Evolutionary conservation across 2,113 vertebrate genomes (phyloP), one percentile per base, ranked within the genome.

Genomic region (Orycteropus afer): DNA sequence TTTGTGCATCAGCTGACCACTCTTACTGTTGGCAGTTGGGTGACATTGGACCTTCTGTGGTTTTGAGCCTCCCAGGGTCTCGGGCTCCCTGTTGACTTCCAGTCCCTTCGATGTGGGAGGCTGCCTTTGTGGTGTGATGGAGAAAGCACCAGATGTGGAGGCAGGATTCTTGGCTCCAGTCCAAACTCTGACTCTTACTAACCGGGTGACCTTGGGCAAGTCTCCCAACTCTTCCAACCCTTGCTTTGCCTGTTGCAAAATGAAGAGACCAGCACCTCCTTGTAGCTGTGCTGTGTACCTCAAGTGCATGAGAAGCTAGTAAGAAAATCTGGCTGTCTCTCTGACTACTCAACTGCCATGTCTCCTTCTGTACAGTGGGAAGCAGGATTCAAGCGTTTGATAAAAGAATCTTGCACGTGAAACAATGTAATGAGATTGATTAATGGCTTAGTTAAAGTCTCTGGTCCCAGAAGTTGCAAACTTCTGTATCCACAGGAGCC

Each of bases 161-260:
- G 80, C 67, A 57, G 12, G 95, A 23, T 63, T 5, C 45, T 77
- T 59, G 0, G 0, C 20, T 67, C 40, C 89, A 3, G 14, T 84
- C 87, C 92, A 94, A 40, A 42, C 8, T 61, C 86, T 81, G 84
- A 53, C 79, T 82, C 25, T 80, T 53, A 49, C 89, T 61, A 93
- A 34, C 7, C 3, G 12, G 51, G 34, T 93, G 79, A 96, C 67
- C 82, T 55, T 90, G 67, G 79, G 51, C 51, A 88, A 89, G 81
- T 63, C 47, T 79, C n/a, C 78, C 17, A 3, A 32, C 13, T 42
- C 45, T 74, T 90, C 74, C 51, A 45, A 76, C 61, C 32, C 90
- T 69, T 12, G 78, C 85, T 86, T 47, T 45, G 34, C 12, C 87
- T 34, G 0, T 17, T 90, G 61, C 10, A 57, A 53, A 51, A 47